Evolutionary conservation across 2,888 invertebrate genomes (phyloP).

Genomic region (Hermodice carunculata): DNA sequence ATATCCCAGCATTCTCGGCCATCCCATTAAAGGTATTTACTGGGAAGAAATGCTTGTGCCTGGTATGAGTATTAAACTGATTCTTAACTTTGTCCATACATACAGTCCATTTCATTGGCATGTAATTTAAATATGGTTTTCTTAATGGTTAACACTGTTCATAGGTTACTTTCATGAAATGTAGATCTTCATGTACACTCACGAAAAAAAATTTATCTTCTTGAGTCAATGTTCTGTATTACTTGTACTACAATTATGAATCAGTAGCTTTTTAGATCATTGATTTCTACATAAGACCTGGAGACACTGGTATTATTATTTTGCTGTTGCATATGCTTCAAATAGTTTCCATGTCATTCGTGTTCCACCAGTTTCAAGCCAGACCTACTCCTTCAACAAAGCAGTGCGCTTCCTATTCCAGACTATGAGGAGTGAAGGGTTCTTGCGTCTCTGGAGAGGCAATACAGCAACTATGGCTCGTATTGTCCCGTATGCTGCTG

Average conservation of each 20-base stretch:
- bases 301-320: too few species aligned
- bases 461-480: conserved; percentile 99
- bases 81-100: background rate
- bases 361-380: conserved; percentile 64
- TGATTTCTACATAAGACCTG: too few species aligned
- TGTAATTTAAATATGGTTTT: background rate
- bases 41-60: background rate
- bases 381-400: conserved; percentile 70
- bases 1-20: background rate
- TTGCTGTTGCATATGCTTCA: too few species aligned
- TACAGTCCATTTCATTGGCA: background rate
- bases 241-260: too few species aligned
- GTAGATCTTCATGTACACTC: background rate
- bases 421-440: conserved; percentile 83
- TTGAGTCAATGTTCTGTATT: background rate
- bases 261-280: too few species aligned
- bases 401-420: conserved; percentile 71
- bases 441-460: conserved; percentile 92
- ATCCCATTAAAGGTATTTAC: background rate
- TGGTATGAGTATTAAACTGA: background rate
- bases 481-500: conserved; percentile 96
- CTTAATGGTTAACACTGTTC: background rate
- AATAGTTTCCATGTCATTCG: too few species aligned
- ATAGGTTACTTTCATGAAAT: background rate
- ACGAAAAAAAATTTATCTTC: background rate